phyloP scores from a whole-genome alignment of 2,797 vertebrate genomes.

The Paedocypris micromegethes region DNA sequence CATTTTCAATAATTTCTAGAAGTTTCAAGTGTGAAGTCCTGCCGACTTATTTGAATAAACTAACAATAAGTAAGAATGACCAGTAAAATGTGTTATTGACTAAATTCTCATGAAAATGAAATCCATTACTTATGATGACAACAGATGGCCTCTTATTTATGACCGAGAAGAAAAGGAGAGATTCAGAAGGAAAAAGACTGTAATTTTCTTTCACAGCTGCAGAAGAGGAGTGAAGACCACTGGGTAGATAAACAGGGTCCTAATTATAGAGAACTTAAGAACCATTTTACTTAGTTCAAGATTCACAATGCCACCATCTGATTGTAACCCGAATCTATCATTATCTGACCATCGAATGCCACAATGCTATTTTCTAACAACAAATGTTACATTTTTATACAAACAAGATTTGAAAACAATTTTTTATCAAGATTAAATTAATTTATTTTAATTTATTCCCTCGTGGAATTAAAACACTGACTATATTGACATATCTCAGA shows the following conservation, averaged over 20 bases:
- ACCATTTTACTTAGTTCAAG: conserved; percentile 27
- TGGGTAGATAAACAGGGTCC: conserved; percentile 45
- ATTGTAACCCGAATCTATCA: not conserved
- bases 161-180: conserved; percentile 22
- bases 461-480: no score
- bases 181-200: conserved; percentile 44
- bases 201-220: conserved; percentile 60
- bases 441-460: no score
- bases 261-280: conserved; percentile 60
- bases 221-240: conserved; percentile 32
- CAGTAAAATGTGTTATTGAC: conserved; percentile 3
- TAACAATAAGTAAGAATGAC: conserved; percentile 9
- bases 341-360: not conserved
- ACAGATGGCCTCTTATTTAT: conserved; percentile 32
- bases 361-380: no score
- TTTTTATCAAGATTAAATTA: no score
- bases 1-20: not conserved
- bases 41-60: conserved; percentile 7
- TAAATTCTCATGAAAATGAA: conserved; percentile 3
- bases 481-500: no score
- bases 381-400: no score
- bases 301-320: conserved; percentile 29
- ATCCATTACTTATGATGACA: conserved; percentile 26
- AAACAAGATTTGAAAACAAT: no score
- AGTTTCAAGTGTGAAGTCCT: conserved; percentile 11